Evolutionary conservation across 2,888 invertebrate species (phyloP), one percentile per base, ranked within the genome.

Genomic region (Aphrophora alni): DNA sequence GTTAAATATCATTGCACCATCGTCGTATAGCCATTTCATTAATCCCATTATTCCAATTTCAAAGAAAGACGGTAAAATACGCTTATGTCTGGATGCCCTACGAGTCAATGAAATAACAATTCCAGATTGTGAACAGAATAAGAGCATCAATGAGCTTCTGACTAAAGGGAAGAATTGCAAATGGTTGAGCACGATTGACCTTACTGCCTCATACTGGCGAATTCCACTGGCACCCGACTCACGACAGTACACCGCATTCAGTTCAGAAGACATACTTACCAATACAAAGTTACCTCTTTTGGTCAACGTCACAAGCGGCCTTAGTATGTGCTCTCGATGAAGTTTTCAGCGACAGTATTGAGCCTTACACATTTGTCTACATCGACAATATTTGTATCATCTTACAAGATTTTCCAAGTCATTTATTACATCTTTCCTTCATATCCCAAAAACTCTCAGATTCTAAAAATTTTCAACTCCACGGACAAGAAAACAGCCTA

Each of bases 231-330:
- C 38, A 21, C 8, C 17, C 38, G 25, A 38, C 17, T 75, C 75
- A 3, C 5, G 10, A 44, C 44, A 75, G 24, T 75, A 75, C 24
- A 75, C 75, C 7, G 75, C 75, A 44, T 75, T 21, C 75, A 75
- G 21, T 44, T 38, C 26, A 38, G 75, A 44, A 51, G 44, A 17
- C 38, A 75, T 25, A 75, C 44, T 12, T 75, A 44, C 7, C 75
- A 38, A 44, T 75, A 25, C 26, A 75, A 2, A 8, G 44, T 38
- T 2, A 44, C 44, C 8, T 51, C 75, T 17, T 44, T 75, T 75
- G 75, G 75, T 44, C 75, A 7, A 75, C 44, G 1, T 75, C 75
- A 8, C 44, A 38, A 75, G 44, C 75, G 24, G 75, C 75, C 44
- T 24, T 75, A 3, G 44, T 75, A 4, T 5, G 75, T 28, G 75